Base-by-base conservation (phyloP, 2,113 vertebrate genomes). In the Crypturellus undulatus region DNA sequence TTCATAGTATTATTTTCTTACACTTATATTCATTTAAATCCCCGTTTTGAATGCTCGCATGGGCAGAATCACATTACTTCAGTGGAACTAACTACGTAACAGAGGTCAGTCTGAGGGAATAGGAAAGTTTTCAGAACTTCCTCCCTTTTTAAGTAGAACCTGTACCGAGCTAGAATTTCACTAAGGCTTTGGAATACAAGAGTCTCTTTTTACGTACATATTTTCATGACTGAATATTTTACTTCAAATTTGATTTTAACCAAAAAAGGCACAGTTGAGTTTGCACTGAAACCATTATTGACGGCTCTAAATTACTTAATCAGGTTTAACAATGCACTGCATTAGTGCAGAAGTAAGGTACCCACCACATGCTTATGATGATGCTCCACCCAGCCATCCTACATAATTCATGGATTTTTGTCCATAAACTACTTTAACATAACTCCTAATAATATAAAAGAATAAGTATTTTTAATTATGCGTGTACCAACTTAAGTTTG, bases 141-240 rank as follows among this genome's bases (percentile, higher is more conserved):
- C 7, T 79, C 49, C n/a, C 36, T 26, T 30, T 56, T 82, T 84
- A 36, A 94, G 26, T 18, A 43, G 43, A 79, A 56, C 25, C 60
- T 0, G 0, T 22, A 38, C 32, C 0, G 2, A 71, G 22, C 21
- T 17, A 72, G 9, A 76, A 77, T 54, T 65, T 72, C 43, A 28
- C 19, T 32, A 54, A 7, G 5, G 24, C 30, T 49, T 2, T 40
- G 7, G 26, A 32, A 69, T 69, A 22, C 30, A 18, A 58, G 28
- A 30, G 28, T 58, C 54, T 58, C 28, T 18, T 18, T 32, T 9
- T 58, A 18, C 30, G 18, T 28, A 18, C 16, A 6, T 19, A 56
- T 58, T 32, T 58, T 58, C 54, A 58, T 56, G 51, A 54, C 26
- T 28, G 9, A 56, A 30, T 30, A 56, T 56, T 56, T 56, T 56